Evolutionary conservation across 2,888 invertebrate species (phyloP).

Genomic region (Folsomia candida): DNA sequence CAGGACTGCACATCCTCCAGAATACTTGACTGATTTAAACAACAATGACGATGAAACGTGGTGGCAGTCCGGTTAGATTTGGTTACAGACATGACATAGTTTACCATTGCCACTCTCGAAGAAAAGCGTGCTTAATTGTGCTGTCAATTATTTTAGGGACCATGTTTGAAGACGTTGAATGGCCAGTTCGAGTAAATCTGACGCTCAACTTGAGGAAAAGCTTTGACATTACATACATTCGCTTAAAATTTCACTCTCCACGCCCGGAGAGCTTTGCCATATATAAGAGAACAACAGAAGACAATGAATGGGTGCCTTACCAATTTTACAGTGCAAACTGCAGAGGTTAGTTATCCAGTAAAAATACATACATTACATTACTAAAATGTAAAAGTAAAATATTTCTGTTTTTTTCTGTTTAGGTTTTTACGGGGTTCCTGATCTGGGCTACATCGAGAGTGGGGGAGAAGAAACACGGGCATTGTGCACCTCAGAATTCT

Average conservation of each 20-base stretch:
- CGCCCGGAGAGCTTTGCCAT: constrained; percentile 96
- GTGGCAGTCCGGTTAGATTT: constrained; percentile 99
- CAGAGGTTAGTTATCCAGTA: too few relatives aligned
- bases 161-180: constrained; percentile 89
- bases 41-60: constrained; percentile 86
- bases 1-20: constrained; percentile 65
- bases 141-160: too few relatives aligned
- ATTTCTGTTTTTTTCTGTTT: too few relatives aligned
- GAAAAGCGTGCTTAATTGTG: too few relatives aligned
- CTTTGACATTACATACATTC: constrained; percentile 94
- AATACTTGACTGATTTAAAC: constrained; percentile 86
- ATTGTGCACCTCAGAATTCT: constrained; percentile 96
- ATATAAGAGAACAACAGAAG: constrained; percentile 77
- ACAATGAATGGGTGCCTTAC: constrained; percentile 81
- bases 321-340: constrained; percentile 93
- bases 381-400: too few relatives aligned
- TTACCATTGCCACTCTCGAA: too few relatives aligned
- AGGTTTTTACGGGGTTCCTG: constrained; percentile 84
- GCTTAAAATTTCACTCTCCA: constrained; percentile 89
- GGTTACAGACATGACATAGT: too few relatives aligned
- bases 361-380: too few relatives aligned
- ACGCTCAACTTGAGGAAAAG: constrained; percentile 87
- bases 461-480: constrained; percentile 84
- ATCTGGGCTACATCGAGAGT: constrained; percentile 69
- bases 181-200: constrained; percentile 87